These are phyloP conservation scores for Lota lota DNA, from an alignment of 2,113 vertebrate genomes.

Conservation along the genomic window DNA sequence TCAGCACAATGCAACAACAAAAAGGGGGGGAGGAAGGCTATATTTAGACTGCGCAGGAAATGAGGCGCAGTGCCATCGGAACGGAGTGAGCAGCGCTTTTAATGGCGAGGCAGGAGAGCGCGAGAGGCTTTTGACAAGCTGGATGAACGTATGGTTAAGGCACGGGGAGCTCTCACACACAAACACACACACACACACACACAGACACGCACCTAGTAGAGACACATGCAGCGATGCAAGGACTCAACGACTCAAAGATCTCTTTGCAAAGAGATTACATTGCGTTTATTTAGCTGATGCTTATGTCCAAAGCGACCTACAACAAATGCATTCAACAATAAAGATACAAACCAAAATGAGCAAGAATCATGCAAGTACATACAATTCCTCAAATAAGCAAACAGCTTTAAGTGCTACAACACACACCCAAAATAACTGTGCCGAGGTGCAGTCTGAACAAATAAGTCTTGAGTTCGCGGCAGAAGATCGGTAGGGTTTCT, in stretches of 20 bases:
- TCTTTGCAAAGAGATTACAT: not conserved
- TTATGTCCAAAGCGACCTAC: too few species aligned
- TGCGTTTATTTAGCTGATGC: too few species aligned
- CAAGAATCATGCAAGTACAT: too few species aligned
- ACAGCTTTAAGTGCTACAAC: not conserved
- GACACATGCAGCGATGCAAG: too few species aligned
- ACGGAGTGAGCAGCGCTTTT: not conserved
- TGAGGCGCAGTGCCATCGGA: not conserved
- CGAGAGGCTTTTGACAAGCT: not conserved
- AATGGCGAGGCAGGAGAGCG: not conserved
- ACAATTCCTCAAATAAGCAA: too few species aligned
- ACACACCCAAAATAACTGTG: not conserved
- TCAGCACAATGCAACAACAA: not conserved
- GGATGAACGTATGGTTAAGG: not conserved
- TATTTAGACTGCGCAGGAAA: conserved; percentile 3
- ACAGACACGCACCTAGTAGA: not conserved
- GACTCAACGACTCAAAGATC: conserved; percentile 1
- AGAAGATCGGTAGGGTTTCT: too few species aligned
- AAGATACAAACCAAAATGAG: not conserved
- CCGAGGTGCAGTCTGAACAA: too few species aligned
- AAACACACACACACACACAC: not conserved
- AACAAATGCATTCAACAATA: too few species aligned
- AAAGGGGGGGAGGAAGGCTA: not conserved
- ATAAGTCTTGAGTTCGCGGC: too few species aligned
- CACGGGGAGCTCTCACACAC: not conserved